These are phyloP conservation scores for Lepidostoma basale DNA, from an alignment of 1,140 invertebrate genomes.

Conservation along the genomic window DNA sequence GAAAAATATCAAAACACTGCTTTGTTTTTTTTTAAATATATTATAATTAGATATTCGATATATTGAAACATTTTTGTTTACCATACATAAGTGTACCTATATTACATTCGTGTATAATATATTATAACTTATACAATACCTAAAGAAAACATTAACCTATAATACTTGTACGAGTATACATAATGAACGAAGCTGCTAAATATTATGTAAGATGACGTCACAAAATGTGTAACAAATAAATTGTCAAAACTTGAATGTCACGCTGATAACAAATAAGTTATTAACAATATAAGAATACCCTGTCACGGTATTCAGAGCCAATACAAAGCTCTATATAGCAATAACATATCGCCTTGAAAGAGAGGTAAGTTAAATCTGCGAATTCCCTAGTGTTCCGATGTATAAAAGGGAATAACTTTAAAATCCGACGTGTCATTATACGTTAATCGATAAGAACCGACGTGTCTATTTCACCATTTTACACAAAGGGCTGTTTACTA, in stretches of 20 bases:
- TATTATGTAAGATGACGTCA: too few species aligned
- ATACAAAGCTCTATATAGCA: neutral
- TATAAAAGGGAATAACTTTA: neutral
- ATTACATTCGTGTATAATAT: too few species aligned
- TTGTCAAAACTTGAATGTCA: neutral
- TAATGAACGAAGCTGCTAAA: neutral
- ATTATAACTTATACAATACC: too few species aligned
- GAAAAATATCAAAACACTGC: too few species aligned
- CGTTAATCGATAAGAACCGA: slow-evolving; percentile 11
- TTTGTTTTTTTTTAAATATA: too few species aligned
- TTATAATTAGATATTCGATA: too few species aligned
- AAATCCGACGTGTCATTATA: slow-evolving; percentile 18
- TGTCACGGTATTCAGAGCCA: neutral
- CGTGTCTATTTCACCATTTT: slow-evolving; percentile 17
- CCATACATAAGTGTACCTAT: too few species aligned
- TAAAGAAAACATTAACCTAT: too few species aligned
- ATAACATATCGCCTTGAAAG: too few species aligned
- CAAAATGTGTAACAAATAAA: neutral
- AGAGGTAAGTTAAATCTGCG: neutral
- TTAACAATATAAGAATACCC: neutral
- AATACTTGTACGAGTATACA: too few species aligned
- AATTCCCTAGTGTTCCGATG: neutral
- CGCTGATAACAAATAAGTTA: neutral
- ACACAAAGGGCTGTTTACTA: slow-evolving; percentile 15
- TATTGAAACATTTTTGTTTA: too few species aligned